Evolutionary conservation across 2,888 invertebrate species (phyloP).

Genomic region (Asteroscopus sphinx): DNA sequence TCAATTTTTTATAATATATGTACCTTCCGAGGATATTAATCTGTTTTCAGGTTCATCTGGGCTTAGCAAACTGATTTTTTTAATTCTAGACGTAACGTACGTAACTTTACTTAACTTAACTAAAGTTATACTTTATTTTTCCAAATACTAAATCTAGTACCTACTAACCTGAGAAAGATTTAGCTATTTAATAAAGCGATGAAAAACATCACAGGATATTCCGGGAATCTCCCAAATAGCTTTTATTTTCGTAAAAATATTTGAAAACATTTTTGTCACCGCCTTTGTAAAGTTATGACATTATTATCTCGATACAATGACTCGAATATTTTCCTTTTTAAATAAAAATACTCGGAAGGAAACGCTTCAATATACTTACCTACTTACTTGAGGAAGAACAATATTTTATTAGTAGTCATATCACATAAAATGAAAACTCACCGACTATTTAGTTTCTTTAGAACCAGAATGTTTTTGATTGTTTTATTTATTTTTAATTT

Average conservation of each 20-base stretch:
- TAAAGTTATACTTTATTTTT: no score
- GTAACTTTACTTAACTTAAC: no score
- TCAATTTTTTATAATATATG: no score
- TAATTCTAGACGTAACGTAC: no score
- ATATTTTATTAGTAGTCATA: neutral
- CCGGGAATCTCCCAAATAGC: slow-evolving; percentile 16
- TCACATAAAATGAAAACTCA: neutral
- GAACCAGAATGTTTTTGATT: neutral
- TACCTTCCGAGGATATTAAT: no score
- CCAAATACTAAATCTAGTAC: no score
- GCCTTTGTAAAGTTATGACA: slow-evolving; percentile 9
- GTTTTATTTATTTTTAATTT: no score
- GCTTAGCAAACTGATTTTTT: no score
- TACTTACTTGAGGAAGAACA: neutral
- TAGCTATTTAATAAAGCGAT: neutral
- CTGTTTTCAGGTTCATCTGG: no score
- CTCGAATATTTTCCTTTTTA: slow-evolving; percentile 24
- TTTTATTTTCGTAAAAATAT: slow-evolving; percentile 26
- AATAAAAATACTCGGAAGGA: slow-evolving; percentile 1
- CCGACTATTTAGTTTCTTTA: neutral
- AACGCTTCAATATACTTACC: neutral
- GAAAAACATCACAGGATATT: slow-evolving; percentile 18
- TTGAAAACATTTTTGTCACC: slow-evolving; percentile 10
- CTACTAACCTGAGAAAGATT: no score
- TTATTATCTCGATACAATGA: slow-evolving; percentile 34